Evolutionary conservation across 1,140 invertebrate species (phyloP).

Genomic region (Cyphomyrmex costatus): DNA sequence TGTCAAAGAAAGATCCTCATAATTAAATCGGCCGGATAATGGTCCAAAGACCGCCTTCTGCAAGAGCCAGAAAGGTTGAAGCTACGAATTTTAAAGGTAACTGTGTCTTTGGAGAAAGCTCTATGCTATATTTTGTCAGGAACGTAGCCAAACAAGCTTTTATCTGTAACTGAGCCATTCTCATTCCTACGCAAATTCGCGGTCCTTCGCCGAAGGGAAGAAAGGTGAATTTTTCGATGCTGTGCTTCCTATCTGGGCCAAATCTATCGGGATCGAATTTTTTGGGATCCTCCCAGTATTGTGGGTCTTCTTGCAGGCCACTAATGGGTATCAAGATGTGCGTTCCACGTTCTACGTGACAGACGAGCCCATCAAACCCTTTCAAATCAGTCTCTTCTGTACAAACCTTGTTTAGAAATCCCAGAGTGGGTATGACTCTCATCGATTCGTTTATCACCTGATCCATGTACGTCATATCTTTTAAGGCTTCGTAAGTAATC

Average conservation of each 20-base stretch:
- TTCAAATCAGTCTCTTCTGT: slow-evolving; percentile 67
- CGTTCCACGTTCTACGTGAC: slow-evolving; percentile 73
- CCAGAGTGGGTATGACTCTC: slow-evolving; percentile 64
- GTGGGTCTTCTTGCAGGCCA: slow-evolving; percentile 84
- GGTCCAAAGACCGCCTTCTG: slow-evolving; percentile 5
- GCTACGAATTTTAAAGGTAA: background rate
- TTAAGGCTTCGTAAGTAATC: slow-evolving; percentile 88
- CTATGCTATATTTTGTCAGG: slow-evolving; percentile 20
- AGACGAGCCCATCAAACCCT: slow-evolving; percentile 68
- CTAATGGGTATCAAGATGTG: slow-evolving; percentile 79
- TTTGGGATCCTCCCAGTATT: slow-evolving; percentile 88
- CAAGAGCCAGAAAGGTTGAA: background rate
- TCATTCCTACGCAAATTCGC: slow-evolving; percentile 88
- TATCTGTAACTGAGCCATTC: slow-evolving; percentile 71
- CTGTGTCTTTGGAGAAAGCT: slow-evolving; percentile 21
- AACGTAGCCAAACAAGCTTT: slow-evolving; percentile 58
- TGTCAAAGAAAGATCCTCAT: background rate
- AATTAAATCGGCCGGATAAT: background rate
- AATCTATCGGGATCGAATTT: slow-evolving; percentile 90
- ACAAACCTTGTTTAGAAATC: slow-evolving; percentile 70
- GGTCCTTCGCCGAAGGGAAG: slow-evolving; percentile 89
- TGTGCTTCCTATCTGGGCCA: slow-evolving; percentile 80
- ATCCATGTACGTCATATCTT: slow-evolving; percentile 89
- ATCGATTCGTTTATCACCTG: slow-evolving; percentile 87
- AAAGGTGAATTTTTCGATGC: slow-evolving; percentile 79